These are phyloP conservation scores for Drosophila tsacasi DNA, from an alignment of 1,140 invertebrate species.

Conservation along the genomic window DNA sequence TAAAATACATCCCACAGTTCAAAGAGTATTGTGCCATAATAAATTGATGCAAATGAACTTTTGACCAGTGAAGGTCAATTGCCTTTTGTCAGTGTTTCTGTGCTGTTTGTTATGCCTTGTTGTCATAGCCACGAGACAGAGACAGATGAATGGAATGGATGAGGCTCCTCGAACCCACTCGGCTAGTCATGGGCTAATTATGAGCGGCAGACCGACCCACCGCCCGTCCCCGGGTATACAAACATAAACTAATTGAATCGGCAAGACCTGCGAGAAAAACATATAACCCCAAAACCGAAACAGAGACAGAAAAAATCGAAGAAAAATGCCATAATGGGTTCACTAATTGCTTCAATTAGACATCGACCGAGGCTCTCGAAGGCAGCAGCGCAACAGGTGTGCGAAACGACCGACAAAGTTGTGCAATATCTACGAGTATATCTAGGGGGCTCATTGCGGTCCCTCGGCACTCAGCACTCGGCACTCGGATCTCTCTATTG, in stretches of 20 bases:
- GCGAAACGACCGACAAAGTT: conserved; percentile 69
- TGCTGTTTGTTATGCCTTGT: conserved; percentile 44
- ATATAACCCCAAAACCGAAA: conserved; percentile 51
- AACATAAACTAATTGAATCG: conserved; percentile 59
- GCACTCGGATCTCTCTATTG: conserved; percentile 53
- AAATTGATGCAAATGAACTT: conserved; percentile 67
- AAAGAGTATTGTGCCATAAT: conserved; percentile 50
- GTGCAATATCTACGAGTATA: conserved; percentile 56
- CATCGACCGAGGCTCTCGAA: conserved; percentile 28
- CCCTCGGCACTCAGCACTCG: conserved; percentile 37
- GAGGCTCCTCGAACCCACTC: conserved; percentile 29
- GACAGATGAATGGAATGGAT: conserved; percentile 27
- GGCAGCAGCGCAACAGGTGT: conserved; percentile 62
- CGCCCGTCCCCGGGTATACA: conserved; percentile 3
- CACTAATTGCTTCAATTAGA: conserved; percentile 79
- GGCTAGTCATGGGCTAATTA: conserved; percentile 57
- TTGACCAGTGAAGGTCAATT: conserved; percentile 75
- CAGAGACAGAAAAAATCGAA: conserved; percentile 49
- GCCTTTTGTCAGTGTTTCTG: conserved; percentile 42
- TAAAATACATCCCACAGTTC: conserved; percentile 49
- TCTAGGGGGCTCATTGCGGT: conserved; percentile 34
- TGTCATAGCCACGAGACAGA: conserved; percentile 56
- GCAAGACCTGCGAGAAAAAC: conserved; percentile 14
- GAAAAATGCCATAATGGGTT: conserved; percentile 64
- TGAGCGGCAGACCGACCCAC: not conserved